Base-by-base conservation (phyloP, 2,113 vertebrate genomes). In the Sturnira hondurensis region DNA sequence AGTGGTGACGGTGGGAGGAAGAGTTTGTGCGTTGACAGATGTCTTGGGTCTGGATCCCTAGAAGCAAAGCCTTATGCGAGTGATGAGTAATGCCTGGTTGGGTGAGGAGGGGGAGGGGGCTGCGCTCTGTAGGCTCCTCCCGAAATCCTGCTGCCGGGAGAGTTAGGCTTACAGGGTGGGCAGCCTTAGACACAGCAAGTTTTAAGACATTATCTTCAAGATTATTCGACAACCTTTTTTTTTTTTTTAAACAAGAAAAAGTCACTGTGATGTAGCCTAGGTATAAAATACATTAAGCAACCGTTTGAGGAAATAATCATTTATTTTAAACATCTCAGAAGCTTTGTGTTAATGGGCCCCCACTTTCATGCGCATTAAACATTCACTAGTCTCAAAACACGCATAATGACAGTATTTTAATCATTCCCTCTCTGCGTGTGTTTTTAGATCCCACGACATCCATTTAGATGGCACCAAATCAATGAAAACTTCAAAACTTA, bases 311-410 rank as follows among this genome's bases (percentile, higher is more conserved):
- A 93, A 94, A 91, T 82, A 94, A 45, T 76, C 93, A 38, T 98
- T 98, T 98, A 98, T 98, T 98, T 98, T 90, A 98, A 98, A 97
- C 96, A 96, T 74, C 76, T 97, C 96, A 54, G 97, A 97, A 97
- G 95, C 45, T 94, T 95, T 95, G 93, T 93, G 85, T 98, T 98
- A 97, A 97, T 77, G 19, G 65, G 94, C 5, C 65, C 9, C 76
- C 83, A 54, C 93, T 95, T 74, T 96, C 76, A 33, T n/a, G 73
- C 97, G 61, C 74, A 95, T 83, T 67, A 90, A 93, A 52, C 84
- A 52, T 94, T 97, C 84, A 76, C 90, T 71, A 88, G 50, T 86
- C 85, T 97, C 71, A 90, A 12, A 91, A 77, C 68, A 68, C 85
- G 63, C 80, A 63, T 33, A 89, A 43, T 41, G 63, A 67, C 17